These are phyloP conservation scores for Unio delphinus DNA, from an alignment of 2,888 invertebrate species.

Conservation along the genomic window DNA sequence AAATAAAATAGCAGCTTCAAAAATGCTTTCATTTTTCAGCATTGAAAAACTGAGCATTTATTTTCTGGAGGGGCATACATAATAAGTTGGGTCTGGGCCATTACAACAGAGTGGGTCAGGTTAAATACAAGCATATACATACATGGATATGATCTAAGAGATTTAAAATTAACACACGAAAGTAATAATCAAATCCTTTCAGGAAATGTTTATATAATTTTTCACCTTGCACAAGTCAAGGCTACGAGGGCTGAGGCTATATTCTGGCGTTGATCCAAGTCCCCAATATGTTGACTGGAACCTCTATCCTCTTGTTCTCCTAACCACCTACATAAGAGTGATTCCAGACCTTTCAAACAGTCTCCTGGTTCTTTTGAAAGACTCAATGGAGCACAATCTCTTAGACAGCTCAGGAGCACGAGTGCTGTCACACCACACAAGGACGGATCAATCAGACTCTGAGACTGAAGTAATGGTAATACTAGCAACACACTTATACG, in stretches of 20 bases:
- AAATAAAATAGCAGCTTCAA: too few relatives aligned
- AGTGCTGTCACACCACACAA: constrained; percentile 67
- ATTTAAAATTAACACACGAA: not conserved
- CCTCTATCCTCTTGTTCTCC: constrained; percentile 50
- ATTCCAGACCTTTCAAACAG: constrained; percentile 68
- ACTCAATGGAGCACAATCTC: constrained; percentile 68
- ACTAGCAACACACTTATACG: constrained; percentile 67
- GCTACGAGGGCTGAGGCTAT: constrained; percentile 68
- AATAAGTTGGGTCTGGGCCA: too few relatives aligned
- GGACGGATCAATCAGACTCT: constrained; percentile 65
- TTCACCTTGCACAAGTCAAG: constrained; percentile 68
- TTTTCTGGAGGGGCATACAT: too few relatives aligned
- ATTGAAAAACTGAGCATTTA: too few relatives aligned
- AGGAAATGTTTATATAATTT: not conserved
- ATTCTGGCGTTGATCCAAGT: constrained; percentile 53
- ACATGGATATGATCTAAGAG: too few relatives aligned
- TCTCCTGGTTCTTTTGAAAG: constrained; percentile 69
- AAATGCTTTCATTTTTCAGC: too few relatives aligned
- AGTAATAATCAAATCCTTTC: not conserved
- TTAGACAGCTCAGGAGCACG: constrained; percentile 64
- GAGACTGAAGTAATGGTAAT: constrained; percentile 69
- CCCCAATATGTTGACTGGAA: constrained; percentile 29
- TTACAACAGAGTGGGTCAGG: too few relatives aligned
- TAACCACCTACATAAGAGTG: constrained; percentile 67
- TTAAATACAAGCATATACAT: too few relatives aligned